These are phyloP conservation scores for Leptarthrus brevirostris DNA, from an alignment of 2,888 invertebrate genomes.

Conservation along the genomic window DNA sequence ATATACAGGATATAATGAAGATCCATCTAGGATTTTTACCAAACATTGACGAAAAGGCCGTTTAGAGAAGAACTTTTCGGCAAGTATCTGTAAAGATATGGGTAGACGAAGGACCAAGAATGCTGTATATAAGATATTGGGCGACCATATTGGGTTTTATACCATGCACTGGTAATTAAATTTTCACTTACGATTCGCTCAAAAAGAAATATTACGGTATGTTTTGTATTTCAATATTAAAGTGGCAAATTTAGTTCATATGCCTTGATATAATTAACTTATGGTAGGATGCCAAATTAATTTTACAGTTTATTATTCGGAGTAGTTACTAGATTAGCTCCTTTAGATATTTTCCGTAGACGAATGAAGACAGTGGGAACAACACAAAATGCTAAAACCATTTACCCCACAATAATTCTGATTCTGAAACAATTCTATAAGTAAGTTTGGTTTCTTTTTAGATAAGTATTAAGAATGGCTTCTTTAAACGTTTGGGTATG, in stretches of 20 bases:
- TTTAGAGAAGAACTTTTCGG: constrained; percentile 64
- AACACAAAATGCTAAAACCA: constrained; percentile 67
- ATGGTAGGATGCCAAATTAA: constrained; percentile 69
- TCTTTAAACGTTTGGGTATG: constrained; percentile 99
- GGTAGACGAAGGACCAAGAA: constrained; percentile 78
- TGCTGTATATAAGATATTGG: constrained; percentile 87
- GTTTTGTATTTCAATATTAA: not conserved
- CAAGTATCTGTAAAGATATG: constrained; percentile 78
- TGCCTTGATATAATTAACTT: constrained; percentile 64
- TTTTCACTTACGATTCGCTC: constrained; percentile 95
- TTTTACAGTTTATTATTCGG: constrained; percentile 82
- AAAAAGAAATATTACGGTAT: constrained; percentile 83
- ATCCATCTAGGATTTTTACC: constrained; percentile 17
- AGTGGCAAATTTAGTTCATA: not conserved
- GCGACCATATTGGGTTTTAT: constrained; percentile 94
- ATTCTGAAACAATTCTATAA: constrained; percentile 78
- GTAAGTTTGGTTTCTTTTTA: constrained; percentile 71
- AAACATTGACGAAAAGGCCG: not conserved
- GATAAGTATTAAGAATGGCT: constrained; percentile 87
- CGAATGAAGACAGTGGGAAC: constrained; percentile 73
- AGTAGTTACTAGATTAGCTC: constrained; percentile 91
- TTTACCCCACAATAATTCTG: constrained; percentile 73
- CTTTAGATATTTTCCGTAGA: constrained; percentile 87
- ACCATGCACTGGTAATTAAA: constrained; percentile 96
- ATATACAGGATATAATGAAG: constrained; percentile 75